Evolutionary conservation across 2,113 vertebrate species (phyloP), one percentile per base, ranked within the genome.

Genomic region (Eptesicus fuscus): DNA sequence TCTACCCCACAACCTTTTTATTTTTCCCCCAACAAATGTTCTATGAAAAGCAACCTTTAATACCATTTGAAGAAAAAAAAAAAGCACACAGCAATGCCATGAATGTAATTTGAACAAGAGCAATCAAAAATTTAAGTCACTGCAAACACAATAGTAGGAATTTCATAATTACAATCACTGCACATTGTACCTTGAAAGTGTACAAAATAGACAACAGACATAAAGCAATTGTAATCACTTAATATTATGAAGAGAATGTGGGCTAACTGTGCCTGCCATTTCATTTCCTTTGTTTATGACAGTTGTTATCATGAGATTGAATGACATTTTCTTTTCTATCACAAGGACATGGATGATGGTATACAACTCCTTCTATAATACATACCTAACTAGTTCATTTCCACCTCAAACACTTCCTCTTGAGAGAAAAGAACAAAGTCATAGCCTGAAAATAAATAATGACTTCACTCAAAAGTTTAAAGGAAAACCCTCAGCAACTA

Each of bases 261-360:
- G 28, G 32, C 80, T 97, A 97, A 93, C 83, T 97, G 42, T 71
- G 37, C 23, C 20, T 96, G 83, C 17, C 73, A 94, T 89, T 95
- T 23, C 69, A 76, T 96, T 97, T 96, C 83, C n/a, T 28, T 93
- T 86, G 14, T 85, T 97, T 94, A 30, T 95, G 47, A 96, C 47
- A 94, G 30, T 83, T 83, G 80, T 96, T 92, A 63, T 86, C 74
- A 61, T 35, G 74, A 53, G 65, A 91, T n/a, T 49, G 86, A 44
- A 67, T 97, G 96, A 63, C 69, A 95, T 95, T 97, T 97, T 76
- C 44, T 91, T 96, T 95, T 70, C 49, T 95, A 63, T 88, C 82
- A 95, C 49, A 93, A 42, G 23, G 83, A 83, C 53, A 30, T 95
- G 84, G 22, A 3, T 9, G 30, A 28, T 88, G 71, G 78, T 94